Percentiles rank a stretch among this genome's conserved stretches.
Conservation (phyloP, 2,113 vertebrate species). For the Centropus unirufus region DNA sequence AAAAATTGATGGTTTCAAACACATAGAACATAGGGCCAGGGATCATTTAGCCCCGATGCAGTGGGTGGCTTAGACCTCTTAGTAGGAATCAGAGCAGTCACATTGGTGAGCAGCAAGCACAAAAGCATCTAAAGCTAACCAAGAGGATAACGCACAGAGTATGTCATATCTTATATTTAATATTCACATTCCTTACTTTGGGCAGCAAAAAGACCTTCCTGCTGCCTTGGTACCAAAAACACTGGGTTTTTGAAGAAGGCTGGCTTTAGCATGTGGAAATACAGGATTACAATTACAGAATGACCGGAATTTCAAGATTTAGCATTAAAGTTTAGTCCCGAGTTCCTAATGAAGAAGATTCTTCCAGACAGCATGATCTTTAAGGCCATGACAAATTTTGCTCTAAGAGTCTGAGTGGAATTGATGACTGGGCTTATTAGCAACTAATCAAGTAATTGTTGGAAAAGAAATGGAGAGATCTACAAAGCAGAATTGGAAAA, state of each 20-base stretch:
- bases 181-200: neutral
- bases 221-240: neutral
- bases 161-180: neutral
- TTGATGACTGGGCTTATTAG: neutral
- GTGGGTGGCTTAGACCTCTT: neutral
- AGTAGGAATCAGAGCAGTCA: neutral
- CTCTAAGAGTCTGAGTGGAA: neutral
- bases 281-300: neutral
- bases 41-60: neutral
- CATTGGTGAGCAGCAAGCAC: neutral
- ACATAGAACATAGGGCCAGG: neutral
- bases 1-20: neutral
- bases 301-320: neutral
- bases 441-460: neutral
- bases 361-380: neutral
- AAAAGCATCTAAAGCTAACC: neutral
- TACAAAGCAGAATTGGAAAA: neutral
- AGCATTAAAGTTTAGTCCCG: neutral
- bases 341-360: neutral
- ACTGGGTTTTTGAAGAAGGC: neutral
- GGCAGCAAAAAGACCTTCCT: neutral
- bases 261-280: neutral
- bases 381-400: neutral
- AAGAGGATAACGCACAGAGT: neutral
- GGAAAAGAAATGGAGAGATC: neutral